Evolutionary conservation across 2,113 vertebrate species (phyloP).

Genomic region (Otis tarda): DNA sequence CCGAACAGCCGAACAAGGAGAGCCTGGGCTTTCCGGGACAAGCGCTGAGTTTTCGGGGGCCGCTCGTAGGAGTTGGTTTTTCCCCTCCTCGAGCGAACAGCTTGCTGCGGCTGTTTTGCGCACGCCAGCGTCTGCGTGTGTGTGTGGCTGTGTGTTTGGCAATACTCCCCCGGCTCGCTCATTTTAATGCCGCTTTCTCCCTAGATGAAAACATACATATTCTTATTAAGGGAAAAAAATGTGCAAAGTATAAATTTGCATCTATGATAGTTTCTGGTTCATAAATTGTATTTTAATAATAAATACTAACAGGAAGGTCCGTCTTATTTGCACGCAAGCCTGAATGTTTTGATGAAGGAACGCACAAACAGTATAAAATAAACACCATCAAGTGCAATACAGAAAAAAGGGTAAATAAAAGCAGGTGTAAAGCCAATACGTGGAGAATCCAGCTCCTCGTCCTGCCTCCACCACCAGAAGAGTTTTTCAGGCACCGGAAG

Average conservation of each 20-base stretch:
- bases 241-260: slow-evolving; percentile 43
- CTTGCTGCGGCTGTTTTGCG: background rate
- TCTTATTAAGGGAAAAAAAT: slow-evolving; percentile 57
- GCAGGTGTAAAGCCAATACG: background rate
- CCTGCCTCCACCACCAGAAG: background rate
- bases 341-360: background rate
- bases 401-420: background rate
- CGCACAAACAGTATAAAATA: background rate
- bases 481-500: background rate
- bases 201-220: slow-evolving; percentile 48
- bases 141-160: background rate
- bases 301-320: background rate
- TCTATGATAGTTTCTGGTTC: slow-evolving; percentile 49
- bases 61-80: background rate
- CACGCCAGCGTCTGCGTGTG: background rate
- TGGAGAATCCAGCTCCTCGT: background rate
- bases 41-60: fast-evolving
- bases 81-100: background rate
- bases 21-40: background rate
- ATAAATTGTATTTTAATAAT: slow-evolving; percentile 45
- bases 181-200: slow-evolving; percentile 49
- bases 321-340: background rate
- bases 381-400: background rate
- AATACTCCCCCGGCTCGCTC: slow-evolving; percentile 37
- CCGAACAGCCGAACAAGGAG: background rate